phyloP scores from a whole-genome alignment of 2,797 vertebrate genomes.

The Danio aesculapii region DNA sequence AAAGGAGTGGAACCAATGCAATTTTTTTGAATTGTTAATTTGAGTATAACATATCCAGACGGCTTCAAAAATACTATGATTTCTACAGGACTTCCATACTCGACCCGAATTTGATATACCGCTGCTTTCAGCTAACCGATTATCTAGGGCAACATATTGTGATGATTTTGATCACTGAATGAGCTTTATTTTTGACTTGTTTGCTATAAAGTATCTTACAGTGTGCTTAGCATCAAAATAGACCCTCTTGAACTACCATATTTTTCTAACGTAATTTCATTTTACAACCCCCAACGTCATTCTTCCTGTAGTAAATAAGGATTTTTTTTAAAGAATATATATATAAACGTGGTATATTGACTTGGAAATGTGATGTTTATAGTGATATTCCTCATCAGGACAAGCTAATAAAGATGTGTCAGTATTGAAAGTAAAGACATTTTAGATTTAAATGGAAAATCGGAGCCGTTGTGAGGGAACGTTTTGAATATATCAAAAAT shows the following conservation, averaged over 20 bases:
- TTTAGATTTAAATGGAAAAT: background rate
- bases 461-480: background rate
- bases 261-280: conserved; percentile 68
- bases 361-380: conserved; percentile 16
- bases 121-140: conserved; percentile 65
- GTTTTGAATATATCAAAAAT: background rate
- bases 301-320: conserved; percentile 77
- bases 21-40: conserved; percentile 79
- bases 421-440: conserved; percentile 4
- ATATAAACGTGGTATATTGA: background rate
- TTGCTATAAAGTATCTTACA: conserved; percentile 75
- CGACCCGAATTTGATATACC: conserved; percentile 81
- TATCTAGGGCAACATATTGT: background rate
- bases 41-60: conserved; percentile 80
- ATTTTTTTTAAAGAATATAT: conserved; percentile 60
- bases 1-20: conserved; percentile 64
- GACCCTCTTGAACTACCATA: conserved; percentile 64
- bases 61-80: conserved; percentile 81
- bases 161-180: conserved; percentile 80
- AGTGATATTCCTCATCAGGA: conserved; percentile 15
- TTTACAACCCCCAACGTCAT: conserved; percentile 55
- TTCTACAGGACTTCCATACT: conserved; percentile 82
- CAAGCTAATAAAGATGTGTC: conserved; percentile 20
- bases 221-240: conserved; percentile 75
- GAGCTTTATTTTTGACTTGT: conserved; percentile 80